Evolutionary conservation across 2,113 vertebrate species (phyloP).

Genomic region (Cettia cetti): DNA sequence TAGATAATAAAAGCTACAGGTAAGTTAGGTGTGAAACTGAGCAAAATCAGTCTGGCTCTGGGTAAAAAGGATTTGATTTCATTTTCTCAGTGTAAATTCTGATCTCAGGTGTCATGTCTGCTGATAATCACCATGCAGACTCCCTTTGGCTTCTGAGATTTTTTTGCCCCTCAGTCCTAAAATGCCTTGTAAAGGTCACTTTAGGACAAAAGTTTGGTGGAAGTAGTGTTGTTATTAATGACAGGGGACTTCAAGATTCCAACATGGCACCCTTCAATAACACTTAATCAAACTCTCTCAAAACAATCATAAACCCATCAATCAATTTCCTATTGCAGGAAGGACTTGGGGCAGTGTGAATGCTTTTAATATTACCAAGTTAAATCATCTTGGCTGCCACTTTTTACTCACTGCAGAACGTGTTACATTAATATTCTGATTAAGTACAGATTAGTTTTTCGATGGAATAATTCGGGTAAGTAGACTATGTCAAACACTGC

Average conservation of each 20-base stretch:
- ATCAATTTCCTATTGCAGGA: neutral
- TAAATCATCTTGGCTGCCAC: neutral
- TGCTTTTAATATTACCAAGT: neutral
- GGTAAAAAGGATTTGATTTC: neutral
- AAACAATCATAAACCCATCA: neutral
- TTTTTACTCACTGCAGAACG: neutral
- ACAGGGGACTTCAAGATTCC: neutral
- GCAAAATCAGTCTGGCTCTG: neutral
- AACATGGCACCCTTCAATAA: neutral
- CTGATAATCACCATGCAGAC: neutral
- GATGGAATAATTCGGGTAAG: slow-evolving; percentile 20
- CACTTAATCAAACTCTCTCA: neutral
- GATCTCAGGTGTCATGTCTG: neutral
- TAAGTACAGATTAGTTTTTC: slow-evolving; percentile 24
- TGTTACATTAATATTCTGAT: neutral
- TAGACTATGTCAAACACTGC: neutral
- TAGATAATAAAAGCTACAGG: neutral
- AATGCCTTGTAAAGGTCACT: neutral
- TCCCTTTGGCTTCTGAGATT: neutral
- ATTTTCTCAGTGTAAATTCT: neutral
- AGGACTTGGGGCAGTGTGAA: neutral
- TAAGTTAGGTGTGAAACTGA: neutral
- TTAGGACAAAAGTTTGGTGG: neutral
- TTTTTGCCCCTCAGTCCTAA: neutral
- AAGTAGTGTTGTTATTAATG: neutral